Conservation (phyloP, 2,888 invertebrate genomes). For the Phrixothrix hirtus region DNA sequence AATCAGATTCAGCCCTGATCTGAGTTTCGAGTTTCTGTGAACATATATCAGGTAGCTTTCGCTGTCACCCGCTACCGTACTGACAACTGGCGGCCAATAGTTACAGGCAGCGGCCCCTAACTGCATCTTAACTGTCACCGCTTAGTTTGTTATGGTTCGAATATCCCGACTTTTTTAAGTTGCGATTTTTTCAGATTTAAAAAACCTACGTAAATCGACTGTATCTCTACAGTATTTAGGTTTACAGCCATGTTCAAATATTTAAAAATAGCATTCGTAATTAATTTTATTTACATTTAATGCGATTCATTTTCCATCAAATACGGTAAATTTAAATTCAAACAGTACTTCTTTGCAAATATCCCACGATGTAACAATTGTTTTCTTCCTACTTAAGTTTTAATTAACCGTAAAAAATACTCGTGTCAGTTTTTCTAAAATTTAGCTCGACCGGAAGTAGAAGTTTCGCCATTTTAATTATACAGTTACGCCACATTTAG, state of each 20-base stretch:
- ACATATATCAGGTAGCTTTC: conserved; percentile 36
- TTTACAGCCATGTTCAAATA: too few relatives aligned
- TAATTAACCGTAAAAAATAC: conserved; percentile 41
- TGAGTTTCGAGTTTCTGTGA: conserved; percentile 29
- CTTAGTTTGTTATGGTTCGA: conserved; percentile 16
- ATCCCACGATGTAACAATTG: conserved; percentile 24
- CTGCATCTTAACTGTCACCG: conserved; percentile 50
- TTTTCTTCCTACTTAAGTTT: conserved; percentile 27
- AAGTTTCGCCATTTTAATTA: conserved; percentile 41
- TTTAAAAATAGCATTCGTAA: too few relatives aligned
- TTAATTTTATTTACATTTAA: too few relatives aligned
- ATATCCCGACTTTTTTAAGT: background rate
- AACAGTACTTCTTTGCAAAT: conserved; percentile 15
- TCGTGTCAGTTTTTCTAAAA: conserved; percentile 34
- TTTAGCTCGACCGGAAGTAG: conserved; percentile 35
- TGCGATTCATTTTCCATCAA: too few relatives aligned
- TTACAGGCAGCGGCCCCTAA: conserved; percentile 44
- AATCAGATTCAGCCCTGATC: conserved; percentile 23
- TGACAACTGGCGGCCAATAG: conserved; percentile 53
- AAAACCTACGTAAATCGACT: background rate
- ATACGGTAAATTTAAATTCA: too few relatives aligned
- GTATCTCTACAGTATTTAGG: too few relatives aligned
- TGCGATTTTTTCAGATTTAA: conserved; percentile 4
- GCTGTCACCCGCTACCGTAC: conserved; percentile 54
- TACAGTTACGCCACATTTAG: conserved; percentile 30